A percentile compares a stretch with the other conserved stretches of the same genome.
Conservation (phyloP, 2,888 invertebrate species). For the Congeria kusceri region DNA sequence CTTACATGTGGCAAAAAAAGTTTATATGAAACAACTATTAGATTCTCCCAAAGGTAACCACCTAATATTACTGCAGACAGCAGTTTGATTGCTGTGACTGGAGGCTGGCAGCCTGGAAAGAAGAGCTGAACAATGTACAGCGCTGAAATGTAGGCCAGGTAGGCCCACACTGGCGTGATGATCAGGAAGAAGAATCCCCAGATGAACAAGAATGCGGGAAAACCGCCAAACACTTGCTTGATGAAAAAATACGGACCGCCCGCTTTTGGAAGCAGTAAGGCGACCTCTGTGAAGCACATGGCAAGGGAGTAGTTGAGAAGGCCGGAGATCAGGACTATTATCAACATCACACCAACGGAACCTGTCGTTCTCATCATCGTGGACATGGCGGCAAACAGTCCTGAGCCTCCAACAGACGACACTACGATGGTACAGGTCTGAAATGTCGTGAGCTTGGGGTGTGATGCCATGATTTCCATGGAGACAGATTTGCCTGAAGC, state of each 20-base stretch:
- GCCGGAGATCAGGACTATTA: slow-evolving; percentile 66
- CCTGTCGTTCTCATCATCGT: slow-evolving; percentile 64
- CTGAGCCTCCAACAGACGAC: slow-evolving; percentile 68
- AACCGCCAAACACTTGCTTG: slow-evolving; percentile 63
- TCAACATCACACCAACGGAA: slow-evolving; percentile 68
- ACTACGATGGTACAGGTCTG: slow-evolving; percentile 58
- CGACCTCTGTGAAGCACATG: slow-evolving; percentile 68
- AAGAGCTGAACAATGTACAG: slow-evolving; percentile 67
- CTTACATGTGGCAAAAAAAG: too few species aligned
- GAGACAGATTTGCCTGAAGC: not conserved
- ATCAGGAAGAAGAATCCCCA: slow-evolving; percentile 73
- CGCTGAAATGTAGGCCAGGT: slow-evolving; percentile 62
- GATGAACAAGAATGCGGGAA: slow-evolving; percentile 69
- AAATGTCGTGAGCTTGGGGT: slow-evolving; percentile 41
- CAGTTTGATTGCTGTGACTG: slow-evolving; percentile 63
- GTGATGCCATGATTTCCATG: not conserved
- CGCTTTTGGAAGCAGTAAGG: slow-evolving; percentile 63
- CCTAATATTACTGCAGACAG: slow-evolving; percentile 66
- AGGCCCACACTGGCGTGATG: slow-evolving; percentile 67
- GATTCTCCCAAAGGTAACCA: slow-evolving; percentile 49
- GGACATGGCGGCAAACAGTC: slow-evolving; percentile 69
- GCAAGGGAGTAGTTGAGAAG: slow-evolving; percentile 67
- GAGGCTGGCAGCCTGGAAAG: slow-evolving; percentile 63
- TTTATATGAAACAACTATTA: too few species aligned
- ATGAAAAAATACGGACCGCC: slow-evolving; percentile 74